Conservation (phyloP, 2,888 invertebrate genomes). For the Limnephilus rhombicus region DNA sequence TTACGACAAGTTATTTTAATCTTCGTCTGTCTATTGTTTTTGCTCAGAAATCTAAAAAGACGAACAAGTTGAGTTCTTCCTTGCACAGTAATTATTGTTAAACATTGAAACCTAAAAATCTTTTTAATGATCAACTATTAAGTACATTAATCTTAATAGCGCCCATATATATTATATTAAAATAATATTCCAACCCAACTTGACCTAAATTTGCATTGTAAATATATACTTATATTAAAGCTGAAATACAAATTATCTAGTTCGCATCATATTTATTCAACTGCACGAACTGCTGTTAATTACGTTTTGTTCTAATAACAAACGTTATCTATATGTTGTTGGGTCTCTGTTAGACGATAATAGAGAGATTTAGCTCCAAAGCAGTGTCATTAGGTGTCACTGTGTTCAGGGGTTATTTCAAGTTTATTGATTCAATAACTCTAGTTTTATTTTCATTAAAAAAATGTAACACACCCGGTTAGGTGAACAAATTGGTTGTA, state of each 20-base stretch:
- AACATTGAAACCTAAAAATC: neutral
- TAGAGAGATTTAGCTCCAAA: constrained; percentile 34
- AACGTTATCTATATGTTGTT: constrained; percentile 50
- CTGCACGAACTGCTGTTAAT: constrained; percentile 36
- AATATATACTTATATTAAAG: neutral
- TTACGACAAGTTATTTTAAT: neutral
- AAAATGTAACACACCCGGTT: neutral
- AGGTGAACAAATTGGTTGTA: neutral
- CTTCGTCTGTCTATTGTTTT: neutral
- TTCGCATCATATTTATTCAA: constrained; percentile 52
- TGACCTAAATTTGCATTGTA: neutral
- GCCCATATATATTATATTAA: neutral
- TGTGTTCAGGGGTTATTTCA: constrained; percentile 14
- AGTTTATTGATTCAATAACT: neutral
- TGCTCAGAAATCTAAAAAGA: neutral
- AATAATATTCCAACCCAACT: neutral
- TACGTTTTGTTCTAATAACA: constrained; percentile 47
- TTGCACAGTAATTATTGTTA: neutral
- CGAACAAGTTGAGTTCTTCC: neutral
- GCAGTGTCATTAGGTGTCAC: neutral
- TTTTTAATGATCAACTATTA: too few species aligned
- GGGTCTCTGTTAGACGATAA: constrained; percentile 44
- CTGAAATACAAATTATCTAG: neutral
- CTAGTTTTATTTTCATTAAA: neutral
- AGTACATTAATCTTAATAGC: neutral